A percentile compares a stretch with the other conserved stretches of the same genome.
phyloP scores from a whole-genome alignment of 2,797 vertebrate species.

The Alca torda region DNA sequence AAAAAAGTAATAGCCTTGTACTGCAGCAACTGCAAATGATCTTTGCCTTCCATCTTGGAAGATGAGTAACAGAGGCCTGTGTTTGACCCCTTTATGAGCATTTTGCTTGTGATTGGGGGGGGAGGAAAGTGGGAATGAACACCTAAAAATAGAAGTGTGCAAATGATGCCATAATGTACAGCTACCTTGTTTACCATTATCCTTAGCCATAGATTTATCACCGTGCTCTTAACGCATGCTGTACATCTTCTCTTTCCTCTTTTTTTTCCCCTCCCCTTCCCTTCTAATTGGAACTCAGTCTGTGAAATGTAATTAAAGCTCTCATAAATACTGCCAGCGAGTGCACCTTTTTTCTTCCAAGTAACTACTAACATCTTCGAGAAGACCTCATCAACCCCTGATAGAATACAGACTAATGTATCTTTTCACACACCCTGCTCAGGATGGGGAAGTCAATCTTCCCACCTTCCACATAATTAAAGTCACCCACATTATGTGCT shows the following conservation, averaged over 20 bases:
- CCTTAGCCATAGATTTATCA: constrained; percentile 31
- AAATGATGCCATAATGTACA: neutral
- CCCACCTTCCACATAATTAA: constrained; percentile 46
- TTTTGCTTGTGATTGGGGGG: neutral
- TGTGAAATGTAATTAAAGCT: constrained; percentile 64
- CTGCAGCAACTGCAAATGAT: neutral
- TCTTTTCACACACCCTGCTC: neutral
- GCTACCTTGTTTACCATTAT: constrained; percentile 20
- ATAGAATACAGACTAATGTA: constrained; percentile 22
- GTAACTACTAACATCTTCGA: constrained; percentile 45
- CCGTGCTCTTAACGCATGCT: neutral
- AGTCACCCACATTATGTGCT: neutral
- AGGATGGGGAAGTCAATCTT: constrained; percentile 33
- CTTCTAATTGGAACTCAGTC: constrained; percentile 60
- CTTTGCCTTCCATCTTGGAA: neutral
- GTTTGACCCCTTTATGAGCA: neutral
- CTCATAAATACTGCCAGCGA: constrained; percentile 63
- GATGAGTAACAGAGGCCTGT: neutral
- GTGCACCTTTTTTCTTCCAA: constrained; percentile 38
- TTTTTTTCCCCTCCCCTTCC: neutral
- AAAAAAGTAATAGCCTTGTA: neutral
- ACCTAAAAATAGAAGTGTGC: neutral
- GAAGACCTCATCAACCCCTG: constrained; percentile 53
- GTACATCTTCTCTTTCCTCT: neutral
- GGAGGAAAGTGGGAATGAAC: neutral